phyloP scores from a whole-genome alignment of 2,113 vertebrate genomes.

The Osmerus mordax region DNA sequence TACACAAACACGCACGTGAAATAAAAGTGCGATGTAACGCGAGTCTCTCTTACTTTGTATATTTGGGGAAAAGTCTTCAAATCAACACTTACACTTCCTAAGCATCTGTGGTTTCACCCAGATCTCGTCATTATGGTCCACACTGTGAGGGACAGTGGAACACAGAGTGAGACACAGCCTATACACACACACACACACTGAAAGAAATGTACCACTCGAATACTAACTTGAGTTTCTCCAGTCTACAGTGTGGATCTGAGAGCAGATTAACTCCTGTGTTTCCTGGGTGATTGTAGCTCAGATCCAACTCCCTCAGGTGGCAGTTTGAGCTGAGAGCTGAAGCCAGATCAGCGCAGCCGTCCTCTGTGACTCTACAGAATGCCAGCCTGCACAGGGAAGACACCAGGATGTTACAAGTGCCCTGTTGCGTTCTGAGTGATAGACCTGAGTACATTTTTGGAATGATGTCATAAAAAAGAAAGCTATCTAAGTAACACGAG shows the following conservation, averaged over 20 bases:
- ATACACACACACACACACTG: not conserved
- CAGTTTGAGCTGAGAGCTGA: no score
- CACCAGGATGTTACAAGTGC: not conserved
- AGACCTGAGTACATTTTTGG: not conserved
- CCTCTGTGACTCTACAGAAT: no score
- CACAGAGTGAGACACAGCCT: not conserved
- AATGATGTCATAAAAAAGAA: not conserved
- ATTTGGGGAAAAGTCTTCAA: not conserved
- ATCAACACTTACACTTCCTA: not conserved
- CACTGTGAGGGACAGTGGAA: slow-evolving; percentile 1
- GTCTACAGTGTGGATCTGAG: no score
- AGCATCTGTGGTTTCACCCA: not conserved
- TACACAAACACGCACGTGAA: no score
- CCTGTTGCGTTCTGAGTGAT: not conserved
- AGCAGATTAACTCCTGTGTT: no score
- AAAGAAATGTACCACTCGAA: not conserved
- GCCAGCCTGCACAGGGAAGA: not conserved
- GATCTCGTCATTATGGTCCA: not conserved
- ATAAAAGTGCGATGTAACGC: no score
- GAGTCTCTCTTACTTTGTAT: not conserved
- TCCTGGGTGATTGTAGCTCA: no score
- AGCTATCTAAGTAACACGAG: not conserved
- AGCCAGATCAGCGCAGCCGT: no score
- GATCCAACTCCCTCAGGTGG: no score
- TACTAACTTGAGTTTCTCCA: slow-evolving; percentile 3